Evolutionary conservation across 1,140 invertebrate species (phyloP).

Genomic region (Nomia melanderi): DNA sequence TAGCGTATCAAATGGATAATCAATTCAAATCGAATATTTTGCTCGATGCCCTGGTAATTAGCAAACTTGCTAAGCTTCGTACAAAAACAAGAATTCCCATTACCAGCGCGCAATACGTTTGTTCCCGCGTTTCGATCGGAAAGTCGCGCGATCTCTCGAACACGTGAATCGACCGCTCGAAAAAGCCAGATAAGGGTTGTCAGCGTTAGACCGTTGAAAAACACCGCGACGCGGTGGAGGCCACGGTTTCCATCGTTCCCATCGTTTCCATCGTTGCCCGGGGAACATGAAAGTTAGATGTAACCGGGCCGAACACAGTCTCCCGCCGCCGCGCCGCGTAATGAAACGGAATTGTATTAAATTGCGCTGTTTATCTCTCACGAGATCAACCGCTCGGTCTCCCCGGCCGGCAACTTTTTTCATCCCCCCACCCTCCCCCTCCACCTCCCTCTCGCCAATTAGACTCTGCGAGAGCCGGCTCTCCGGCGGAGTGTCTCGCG

Average conservation of each 20-base stretch:
- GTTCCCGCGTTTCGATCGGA: background rate
- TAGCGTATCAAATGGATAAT: no score
- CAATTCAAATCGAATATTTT: no score
- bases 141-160: background rate
- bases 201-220: background rate
- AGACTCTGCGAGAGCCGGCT: no score
- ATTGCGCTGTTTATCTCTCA: constrained; percentile 53
- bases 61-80: no score
- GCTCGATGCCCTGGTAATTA: no score
- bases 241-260: constrained; percentile 7
- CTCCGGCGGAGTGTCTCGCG: background rate
- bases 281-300: constrained; percentile 39
- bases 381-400: constrained; percentile 43
- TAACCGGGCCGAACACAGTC: constrained; percentile 36
- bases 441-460: background rate
- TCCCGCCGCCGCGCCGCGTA: constrained; percentile 9
- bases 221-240: background rate
- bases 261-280: constrained; percentile 3
- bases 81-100: no score
- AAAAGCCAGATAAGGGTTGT: background rate
- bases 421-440: background rate
- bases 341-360: constrained; percentile 52
- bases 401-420: constrained; percentile 16
- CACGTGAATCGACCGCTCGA: background rate
- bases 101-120: background rate